Percentiles rank a stretch among this genome's conserved stretches.
Evolutionary conservation across 2,888 invertebrate species (phyloP).

Genomic region (Lochmaea capreae): DNA sequence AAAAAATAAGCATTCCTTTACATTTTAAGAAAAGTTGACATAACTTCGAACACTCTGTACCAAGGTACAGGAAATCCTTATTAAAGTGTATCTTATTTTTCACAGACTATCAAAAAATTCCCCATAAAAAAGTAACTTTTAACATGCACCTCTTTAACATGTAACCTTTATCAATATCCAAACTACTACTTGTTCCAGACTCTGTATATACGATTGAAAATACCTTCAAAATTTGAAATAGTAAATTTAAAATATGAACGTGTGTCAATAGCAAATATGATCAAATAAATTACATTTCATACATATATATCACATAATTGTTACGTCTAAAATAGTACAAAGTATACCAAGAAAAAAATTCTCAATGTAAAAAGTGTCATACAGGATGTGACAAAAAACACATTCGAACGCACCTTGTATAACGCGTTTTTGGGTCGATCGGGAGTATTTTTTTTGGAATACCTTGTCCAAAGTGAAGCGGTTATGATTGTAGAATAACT

Average conservation of each 20-base stretch:
- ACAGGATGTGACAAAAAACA: not conserved
- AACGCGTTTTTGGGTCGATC: not conserved
- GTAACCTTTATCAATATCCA: too few relatives aligned
- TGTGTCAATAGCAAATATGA: constrained; percentile 20
- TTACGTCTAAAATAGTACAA: constrained; percentile 19
- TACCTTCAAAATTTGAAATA: not conserved
- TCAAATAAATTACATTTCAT: constrained; percentile 26
- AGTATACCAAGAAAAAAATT: not conserved
- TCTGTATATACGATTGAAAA: not conserved
- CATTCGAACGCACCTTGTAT: not conserved
- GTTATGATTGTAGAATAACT: constrained; percentile 46
- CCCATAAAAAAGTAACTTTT: too few relatives aligned
- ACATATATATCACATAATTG: constrained; percentile 37
- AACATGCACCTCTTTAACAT: too few relatives aligned
- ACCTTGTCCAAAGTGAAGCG: constrained; percentile 42
- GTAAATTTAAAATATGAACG: not conserved
- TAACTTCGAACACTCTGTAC: too few relatives aligned
- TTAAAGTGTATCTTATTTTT: too few relatives aligned
- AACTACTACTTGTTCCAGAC: too few relatives aligned
- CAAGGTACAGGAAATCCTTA: too few relatives aligned
- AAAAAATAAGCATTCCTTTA: too few relatives aligned
- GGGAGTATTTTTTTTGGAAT: not conserved
- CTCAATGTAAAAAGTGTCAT: not conserved
- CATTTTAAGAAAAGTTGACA: too few relatives aligned
- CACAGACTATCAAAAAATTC: too few relatives aligned